phyloP scores from a whole-genome alignment of 1,140 invertebrate genomes.

The Planococcus citri region DNA sequence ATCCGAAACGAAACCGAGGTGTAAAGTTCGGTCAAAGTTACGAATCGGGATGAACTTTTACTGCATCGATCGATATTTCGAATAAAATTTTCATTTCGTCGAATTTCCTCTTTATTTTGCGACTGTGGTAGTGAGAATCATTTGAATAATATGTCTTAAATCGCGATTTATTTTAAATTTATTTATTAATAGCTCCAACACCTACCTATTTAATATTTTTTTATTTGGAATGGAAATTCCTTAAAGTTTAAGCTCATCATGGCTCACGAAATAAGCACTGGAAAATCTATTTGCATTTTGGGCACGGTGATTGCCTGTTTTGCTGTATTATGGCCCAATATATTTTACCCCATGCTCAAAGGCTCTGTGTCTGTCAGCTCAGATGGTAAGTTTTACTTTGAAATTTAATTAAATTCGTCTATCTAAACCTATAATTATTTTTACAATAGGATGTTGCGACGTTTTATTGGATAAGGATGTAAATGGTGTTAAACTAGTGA shows the following conservation, averaged over 20 bases:
- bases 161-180: too few relatives aligned
- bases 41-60: not conserved
- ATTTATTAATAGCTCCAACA: too few relatives aligned
- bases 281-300: conserved; percentile 73
- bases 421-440: not conserved
- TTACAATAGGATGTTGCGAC: conserved; percentile 54
- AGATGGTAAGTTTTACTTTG: not conserved
- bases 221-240: not conserved
- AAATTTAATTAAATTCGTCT: not conserved
- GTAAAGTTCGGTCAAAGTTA: not conserved
- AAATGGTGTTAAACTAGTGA: conserved; percentile 54
- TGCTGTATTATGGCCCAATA: conserved; percentile 84
- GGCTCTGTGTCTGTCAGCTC: conserved; percentile 33
- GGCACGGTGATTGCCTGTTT: conserved; percentile 86
- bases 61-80: not conserved
- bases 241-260: conserved; percentile 29
- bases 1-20: too few relatives aligned
- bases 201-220: too few relatives aligned
- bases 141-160: too few relatives aligned
- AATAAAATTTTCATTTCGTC: not conserved
- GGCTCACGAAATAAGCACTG: conserved; percentile 57
- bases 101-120: too few relatives aligned
- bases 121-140: too few relatives aligned
- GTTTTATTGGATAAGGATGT: conserved; percentile 61
- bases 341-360: conserved; percentile 82